Base-by-base conservation (phyloP, 2,888 invertebrate genomes). In the Cantharis nigra region DNA sequence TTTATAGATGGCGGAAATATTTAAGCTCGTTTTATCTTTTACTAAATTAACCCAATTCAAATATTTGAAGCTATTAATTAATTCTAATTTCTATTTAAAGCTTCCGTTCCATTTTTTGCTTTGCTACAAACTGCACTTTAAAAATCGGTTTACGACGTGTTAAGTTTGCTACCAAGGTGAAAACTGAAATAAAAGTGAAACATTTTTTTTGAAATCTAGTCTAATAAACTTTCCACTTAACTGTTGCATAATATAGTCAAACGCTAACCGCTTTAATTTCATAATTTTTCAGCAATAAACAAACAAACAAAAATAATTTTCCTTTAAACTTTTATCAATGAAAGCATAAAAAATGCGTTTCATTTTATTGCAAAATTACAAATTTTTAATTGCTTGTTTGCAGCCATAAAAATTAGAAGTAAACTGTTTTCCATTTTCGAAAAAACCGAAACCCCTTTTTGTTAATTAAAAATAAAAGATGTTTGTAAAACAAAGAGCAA, bases 1-100 rank as follows among this genome's bases (percentile, higher is more conserved):
- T 83, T 78, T 81, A 83, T 83, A 87, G 87, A 85, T 83, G 87
- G 87, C 85, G 81, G 77, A 75, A 79, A 80, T 80, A 78, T 71
- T 74, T 63, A 33, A 26, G 62, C 64, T 71, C 71, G n/a, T 71
- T 71, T 62, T 49, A 71, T 30, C n/a, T 23, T 14, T 18, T 71
- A 71, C 26, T 67, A 67, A 67, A 23, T 67, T 67, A 67, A 67
- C 49, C n/a, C 49, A 49, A n/a, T 49, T 49, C 49, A 49, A 49
- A 49, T 49, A 49, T n/a, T 49, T 49, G n/a, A 49, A 49, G 49
- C 49, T 13, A 49, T 49, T 49, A 49, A 49, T 49, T 49, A 49
- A 49, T 49, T n/a, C n/a, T 49, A 49, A 49, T n/a, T 49, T 49
- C 7, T n/a, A 49, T n/a, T n/a, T 49, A 49, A 49, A 49, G n/a